Percentiles rank a stretch among this genome's conserved stretches.
Evolutionary conservation across 2,888 invertebrate genomes (phyloP).

Genomic region (Lamellibrachia columna): DNA sequence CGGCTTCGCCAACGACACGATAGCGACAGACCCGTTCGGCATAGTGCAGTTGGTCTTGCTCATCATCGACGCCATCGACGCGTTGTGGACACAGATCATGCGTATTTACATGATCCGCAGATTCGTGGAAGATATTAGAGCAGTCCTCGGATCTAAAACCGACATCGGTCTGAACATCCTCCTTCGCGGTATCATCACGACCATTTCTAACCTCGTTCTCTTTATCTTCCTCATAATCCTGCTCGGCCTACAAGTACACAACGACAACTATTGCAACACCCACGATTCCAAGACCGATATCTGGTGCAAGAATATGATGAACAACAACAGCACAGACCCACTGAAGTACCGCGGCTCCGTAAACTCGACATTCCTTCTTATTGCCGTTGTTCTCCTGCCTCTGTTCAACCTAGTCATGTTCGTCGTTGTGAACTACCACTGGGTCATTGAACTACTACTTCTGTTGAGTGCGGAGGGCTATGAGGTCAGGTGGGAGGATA

Average conservation of each 20-base stretch:
- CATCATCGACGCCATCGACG: background rate
- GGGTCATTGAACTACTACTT: background rate
- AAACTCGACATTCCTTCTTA: background rate
- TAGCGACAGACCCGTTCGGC: background rate
- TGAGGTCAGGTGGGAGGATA: background rate
- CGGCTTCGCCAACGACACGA: conserved; percentile 6
- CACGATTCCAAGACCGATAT: background rate
- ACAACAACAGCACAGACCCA: background rate
- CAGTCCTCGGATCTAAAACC: background rate
- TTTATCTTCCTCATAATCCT: conserved; percentile 22
- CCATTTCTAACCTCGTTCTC: background rate
- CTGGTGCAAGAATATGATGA: background rate
- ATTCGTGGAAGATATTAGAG: background rate
- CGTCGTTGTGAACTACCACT: background rate
- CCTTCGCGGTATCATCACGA: background rate
- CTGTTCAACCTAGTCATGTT: background rate
- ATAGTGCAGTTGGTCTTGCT: background rate
- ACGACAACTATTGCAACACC: background rate
- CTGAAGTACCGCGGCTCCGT: background rate
- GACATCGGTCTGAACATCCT: background rate
- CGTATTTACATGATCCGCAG: background rate
- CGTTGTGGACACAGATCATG: background rate
- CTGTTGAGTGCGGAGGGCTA: background rate
- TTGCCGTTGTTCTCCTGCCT: background rate
- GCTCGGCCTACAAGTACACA: conserved; percentile 17